Percentiles rank a stretch among this genome's conserved stretches.
phyloP scores from a whole-genome alignment of 2,888 invertebrate genomes.

The Platypus cylindrus region DNA sequence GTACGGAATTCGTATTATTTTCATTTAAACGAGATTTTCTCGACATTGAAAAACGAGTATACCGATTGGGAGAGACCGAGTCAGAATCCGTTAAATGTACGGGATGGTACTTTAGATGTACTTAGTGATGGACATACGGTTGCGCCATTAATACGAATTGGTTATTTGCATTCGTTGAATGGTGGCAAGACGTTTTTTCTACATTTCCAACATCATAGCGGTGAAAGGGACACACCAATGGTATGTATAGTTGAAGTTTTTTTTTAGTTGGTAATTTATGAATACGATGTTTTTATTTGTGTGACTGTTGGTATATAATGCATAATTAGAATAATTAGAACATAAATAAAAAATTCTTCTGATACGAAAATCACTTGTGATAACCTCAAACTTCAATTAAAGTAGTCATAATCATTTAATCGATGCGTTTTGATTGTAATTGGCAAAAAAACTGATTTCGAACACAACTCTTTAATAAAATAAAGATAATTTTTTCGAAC shows the following conservation, averaged over 20 bases:
- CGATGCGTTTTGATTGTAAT: no score
- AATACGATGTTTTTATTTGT: no score
- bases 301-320: no score
- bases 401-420: no score
- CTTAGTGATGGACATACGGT: conserved; percentile 87
- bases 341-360: no score
- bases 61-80: conserved; percentile 90
- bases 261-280: no score
- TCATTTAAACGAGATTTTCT: conserved; percentile 90
- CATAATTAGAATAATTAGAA: no score
- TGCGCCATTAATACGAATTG: conserved; percentile 69
- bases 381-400: no score
- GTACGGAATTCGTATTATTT: conserved; percentile 90
- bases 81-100: conserved; percentile 72
- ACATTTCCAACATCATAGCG: conserved; percentile 75
- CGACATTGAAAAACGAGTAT: conserved; percentile 86
- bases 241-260: conserved; percentile 39
- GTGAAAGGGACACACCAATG: conserved; percentile 57
- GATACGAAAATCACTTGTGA: no score
- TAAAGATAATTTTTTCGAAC: no score
- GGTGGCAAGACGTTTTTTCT: conserved; percentile 77
- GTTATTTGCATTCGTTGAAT: conserved; percentile 64
- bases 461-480: no score
- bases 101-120: conserved; percentile 74
- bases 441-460: no score